Evolutionary conservation across 2,797 vertebrate genomes (phyloP), one percentile per base, ranked within the genome.

Genomic region (Sciurus vulgaris): DNA sequence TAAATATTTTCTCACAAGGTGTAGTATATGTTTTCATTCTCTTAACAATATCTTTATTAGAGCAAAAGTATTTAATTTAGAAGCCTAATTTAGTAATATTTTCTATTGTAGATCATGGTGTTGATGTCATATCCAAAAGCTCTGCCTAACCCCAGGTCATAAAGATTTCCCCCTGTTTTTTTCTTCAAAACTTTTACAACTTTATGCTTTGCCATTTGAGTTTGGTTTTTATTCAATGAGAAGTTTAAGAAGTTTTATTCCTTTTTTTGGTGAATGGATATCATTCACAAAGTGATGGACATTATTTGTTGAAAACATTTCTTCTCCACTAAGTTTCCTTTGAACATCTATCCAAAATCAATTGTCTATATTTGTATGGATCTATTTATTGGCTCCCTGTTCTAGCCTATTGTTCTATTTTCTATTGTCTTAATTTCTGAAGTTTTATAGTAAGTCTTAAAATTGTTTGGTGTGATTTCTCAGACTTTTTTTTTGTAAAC

Each of bases 11-110:
- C 26, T 44, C 24, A 54, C 7, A 28, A 28, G 20, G 0, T 61
- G 6, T 38, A 17, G 8, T 51, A 56, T 76, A 5, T 72, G 51
- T 49, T 84, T 77, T 82, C 38, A 83, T 89, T 78, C 44, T 86
- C 44, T 86, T 78, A 61, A 35, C 9, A 63, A 28, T n/a, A 44
- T 22, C 18, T 78, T 89, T 69, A 67, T 67, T 14, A 74, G 13
- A 79, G 28, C 56, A 96, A 94, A 92, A 26, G 3, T 47, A 59
- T 54, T 93, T 47, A 14, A 49, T 74, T 84, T 83, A 61, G 11
- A 65, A 47, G 17, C 35, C 3, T 84, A 35, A 72, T 73, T 63
- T 65, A 73, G 18, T 82, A 59, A 22, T 44, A 90, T 81, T 93
- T 90, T 82, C 67, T 82, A 33, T 26, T 54, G n/a, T 44, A 41